Base-by-base conservation (phyloP, 2,888 invertebrate genomes). In the Tanytarsus gracilentus region DNA sequence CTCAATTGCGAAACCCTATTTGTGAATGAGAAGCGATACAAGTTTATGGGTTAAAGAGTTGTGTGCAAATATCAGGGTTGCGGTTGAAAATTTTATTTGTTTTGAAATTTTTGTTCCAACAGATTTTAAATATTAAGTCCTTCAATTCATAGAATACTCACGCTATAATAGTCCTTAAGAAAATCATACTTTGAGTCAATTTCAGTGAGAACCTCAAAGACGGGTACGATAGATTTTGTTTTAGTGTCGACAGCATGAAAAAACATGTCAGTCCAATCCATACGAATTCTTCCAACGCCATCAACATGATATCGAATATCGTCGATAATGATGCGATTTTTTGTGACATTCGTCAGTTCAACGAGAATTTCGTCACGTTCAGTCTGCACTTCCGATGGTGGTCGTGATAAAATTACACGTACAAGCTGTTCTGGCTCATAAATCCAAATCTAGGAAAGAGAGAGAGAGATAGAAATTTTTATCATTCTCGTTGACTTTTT, bases 111-210 rank as follows among this genome's bases (percentile, higher is more conserved):
- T n/a, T n/a, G n/a, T n/a, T n/a, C n/a, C n/a, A n/a, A n/a, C n/a
- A n/a, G n/a, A n/a, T n/a, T n/a, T n/a, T n/a, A n/a, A n/a, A n/a
- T n/a, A n/a, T n/a, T n/a, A n/a, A n/a, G n/a, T n/a, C n/a, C n/a
- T n/a, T 23, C 25, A 23, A 26, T 49, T 8, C 8, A 50, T 11
- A 25, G 29, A 27, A 18, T 18, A 40, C 55, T 55, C 27, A 55
- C 55, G 40, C 30, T 58, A 21, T 58, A 58, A 30, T 58, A 58
- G 58, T 85, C 87, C 69, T 88, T 87, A 21, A 92, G 79, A 67
- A 86, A 84, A 68, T 92, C 91, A 70, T 90, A 91, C 68, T 89
- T 88, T 0, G 86, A 81, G 73, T 92, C 92, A 61, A 92, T 86
- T 6, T 83, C 81, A 71, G 87, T 86, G 16, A 92, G 75, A 8